Base-by-base conservation (phyloP, 1,140 invertebrate species). In the Drosophila saltans region DNA sequence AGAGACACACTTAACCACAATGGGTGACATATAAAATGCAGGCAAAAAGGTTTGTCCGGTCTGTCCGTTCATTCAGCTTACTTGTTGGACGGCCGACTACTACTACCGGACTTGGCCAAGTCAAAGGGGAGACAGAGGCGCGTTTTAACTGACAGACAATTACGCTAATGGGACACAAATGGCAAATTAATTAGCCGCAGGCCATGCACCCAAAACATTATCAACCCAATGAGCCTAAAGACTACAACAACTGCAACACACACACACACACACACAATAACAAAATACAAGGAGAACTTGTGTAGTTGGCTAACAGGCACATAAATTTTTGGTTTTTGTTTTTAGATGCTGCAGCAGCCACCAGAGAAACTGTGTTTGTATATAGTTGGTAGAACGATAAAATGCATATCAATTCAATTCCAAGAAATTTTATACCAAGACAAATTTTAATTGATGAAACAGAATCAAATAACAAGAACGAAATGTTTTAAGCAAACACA, bases 151-250 rank as follows among this genome's bases (percentile, higher is more conserved):
- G 80, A 90, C 86, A 90, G 80, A 86, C 86, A 90, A 90, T 90
- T 90, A 90, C 86, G 63, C 80, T 90, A 90, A 90, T 90, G 86
- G 86, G 86, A 90, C 86, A 90, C 86, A 89, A 80, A 85, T 90
- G 86, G 86, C 86, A 90, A 90, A 90, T 90, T 90, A 90, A 90
- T 90, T 90, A 90, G 86, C 80, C 77, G 8, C 71, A 62, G 81
- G 74, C 81, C 60, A 63, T 64, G 61, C 43, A 48, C 41, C 61
- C 61, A 48, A 63, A 63, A 63, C 26, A 63, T 26, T 45, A 16
- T 16, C 24, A 52, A 64, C 16, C 61, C 71, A 65, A 24, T 48
- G 55, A 61, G 64, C 7, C 33, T 36, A 48, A 48, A 48, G 21
- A 16, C 45, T 16, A 26, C 45, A 10, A 26, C 45, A 52, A 52